Percentiles rank a stretch among this genome's conserved stretches.
These are phyloP conservation scores for Syrmaticus mikado DNA, from an alignment of 2,113 vertebrate species.

Conservation along the genomic window DNA sequence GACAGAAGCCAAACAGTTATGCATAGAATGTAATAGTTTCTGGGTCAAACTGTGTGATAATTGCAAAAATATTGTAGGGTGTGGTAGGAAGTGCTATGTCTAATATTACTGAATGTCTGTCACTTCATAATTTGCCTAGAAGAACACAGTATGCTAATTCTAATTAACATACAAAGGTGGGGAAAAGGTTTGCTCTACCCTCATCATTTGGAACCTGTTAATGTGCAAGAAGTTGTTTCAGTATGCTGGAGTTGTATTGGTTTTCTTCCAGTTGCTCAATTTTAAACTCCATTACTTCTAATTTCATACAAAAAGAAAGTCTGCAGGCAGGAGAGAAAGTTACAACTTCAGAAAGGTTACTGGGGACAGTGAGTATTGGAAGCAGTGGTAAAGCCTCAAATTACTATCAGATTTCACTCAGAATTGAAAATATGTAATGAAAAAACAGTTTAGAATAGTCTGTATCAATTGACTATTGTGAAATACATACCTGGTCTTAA, in stretches of 20 bases:
- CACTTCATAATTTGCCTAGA: background rate
- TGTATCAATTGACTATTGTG: background rate
- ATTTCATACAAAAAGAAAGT: background rate
- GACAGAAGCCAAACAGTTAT: conserved; percentile 2
- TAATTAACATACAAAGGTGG: background rate
- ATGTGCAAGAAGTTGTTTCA: background rate
- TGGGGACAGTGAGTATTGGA: background rate
- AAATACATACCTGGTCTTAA: background rate
- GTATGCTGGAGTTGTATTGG: background rate
- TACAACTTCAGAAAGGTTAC: background rate
- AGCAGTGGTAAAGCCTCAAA: background rate
- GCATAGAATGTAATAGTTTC: background rate
- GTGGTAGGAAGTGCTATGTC: background rate
- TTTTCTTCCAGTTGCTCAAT: background rate
- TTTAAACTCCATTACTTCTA: background rate
- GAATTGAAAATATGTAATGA: background rate
- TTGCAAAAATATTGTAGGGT: conserved; percentile 18
- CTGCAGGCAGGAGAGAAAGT: background rate
- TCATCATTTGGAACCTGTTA: background rate
- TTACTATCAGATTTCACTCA: background rate
- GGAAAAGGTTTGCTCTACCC: background rate
- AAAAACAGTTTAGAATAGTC: background rate
- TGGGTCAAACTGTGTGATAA: conserved; percentile 30
- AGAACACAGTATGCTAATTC: background rate
- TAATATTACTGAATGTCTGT: background rate